These are phyloP conservation scores for Callimorpha dominula DNA, from an alignment of 2,888 invertebrate species.

Conservation along the genomic window DNA sequence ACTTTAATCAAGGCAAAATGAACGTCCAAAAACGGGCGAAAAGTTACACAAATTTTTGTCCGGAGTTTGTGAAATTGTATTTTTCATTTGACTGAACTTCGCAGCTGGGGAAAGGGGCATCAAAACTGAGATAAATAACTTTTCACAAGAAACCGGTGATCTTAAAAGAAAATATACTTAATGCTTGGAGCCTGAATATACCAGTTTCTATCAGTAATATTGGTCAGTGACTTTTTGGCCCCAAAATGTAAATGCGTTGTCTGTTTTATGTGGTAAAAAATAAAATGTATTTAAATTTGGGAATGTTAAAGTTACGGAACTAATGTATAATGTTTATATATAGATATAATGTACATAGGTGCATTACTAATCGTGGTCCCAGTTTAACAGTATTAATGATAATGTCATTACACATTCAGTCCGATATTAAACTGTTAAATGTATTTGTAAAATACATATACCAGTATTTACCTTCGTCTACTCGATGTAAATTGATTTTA, in stretches of 20 bases:
- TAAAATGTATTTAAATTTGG: neutral
- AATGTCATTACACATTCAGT: neutral
- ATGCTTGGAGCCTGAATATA: conserved; percentile 22
- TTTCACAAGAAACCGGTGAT: conserved; percentile 53
- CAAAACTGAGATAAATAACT: conserved; percentile 53
- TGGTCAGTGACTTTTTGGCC: conserved; percentile 7
- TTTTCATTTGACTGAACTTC: conserved; percentile 62
- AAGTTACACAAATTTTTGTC: conserved; percentile 59
- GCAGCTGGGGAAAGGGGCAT: conserved; percentile 46
- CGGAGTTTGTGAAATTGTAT: conserved; percentile 65
- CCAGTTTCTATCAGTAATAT: conserved; percentile 22
- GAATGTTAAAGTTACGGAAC: too few species aligned
- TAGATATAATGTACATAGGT: neutral
- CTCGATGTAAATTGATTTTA: neutral
- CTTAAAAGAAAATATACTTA: conserved; percentile 38
- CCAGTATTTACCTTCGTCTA: neutral
- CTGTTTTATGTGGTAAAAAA: conserved; percentile 6
- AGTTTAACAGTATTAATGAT: neutral
- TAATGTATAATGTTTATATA: too few species aligned
- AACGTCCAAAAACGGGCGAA: conserved; percentile 56
- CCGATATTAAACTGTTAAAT: conserved; percentile 7
- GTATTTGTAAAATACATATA: neutral
- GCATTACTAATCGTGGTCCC: neutral
- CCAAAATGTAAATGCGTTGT: conserved; percentile 12
- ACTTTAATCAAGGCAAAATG: conserved; percentile 60